These are phyloP conservation scores for Maccullochella peelii DNA, from an alignment of 2,113 vertebrate species.

Conservation along the genomic window DNA sequence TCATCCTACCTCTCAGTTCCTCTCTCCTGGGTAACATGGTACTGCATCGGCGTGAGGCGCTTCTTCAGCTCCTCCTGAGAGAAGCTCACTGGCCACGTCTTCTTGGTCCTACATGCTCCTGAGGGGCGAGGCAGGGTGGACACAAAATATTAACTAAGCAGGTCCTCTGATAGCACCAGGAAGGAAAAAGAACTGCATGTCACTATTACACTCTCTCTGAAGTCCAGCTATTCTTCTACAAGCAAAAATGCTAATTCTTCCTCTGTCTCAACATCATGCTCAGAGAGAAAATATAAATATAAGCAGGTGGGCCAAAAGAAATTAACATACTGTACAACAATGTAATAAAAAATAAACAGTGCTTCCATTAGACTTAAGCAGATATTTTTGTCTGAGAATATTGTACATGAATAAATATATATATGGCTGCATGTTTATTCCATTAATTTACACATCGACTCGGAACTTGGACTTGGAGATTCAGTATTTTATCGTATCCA, in stretches of 20 bases:
- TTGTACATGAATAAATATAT: not conserved
- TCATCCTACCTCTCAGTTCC: slow-evolving; percentile 93
- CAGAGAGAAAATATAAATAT: not conserved
- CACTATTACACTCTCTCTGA: not conserved
- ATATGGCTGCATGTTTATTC: not conserved
- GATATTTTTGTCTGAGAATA: not conserved
- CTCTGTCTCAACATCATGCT: not conserved
- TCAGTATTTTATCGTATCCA: not conserved
- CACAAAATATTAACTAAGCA: slow-evolving; percentile 53
- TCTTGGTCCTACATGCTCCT: slow-evolving; percentile 94
- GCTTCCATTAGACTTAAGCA: not conserved
- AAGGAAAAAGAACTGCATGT: not conserved
- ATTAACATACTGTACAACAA: not conserved
- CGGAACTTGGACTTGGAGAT: not conserved
- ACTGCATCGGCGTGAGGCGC: slow-evolving; percentile 93
- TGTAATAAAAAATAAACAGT: not conserved
- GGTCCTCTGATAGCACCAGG: not conserved
- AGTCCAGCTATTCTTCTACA: not conserved
- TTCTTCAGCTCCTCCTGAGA: slow-evolving; percentile 93
- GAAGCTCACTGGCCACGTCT: slow-evolving; percentile 92
- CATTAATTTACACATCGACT: not conserved
- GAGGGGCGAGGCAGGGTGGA: slow-evolving; percentile 48
- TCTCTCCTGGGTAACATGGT: slow-evolving; percentile 97
- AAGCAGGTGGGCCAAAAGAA: not conserved
- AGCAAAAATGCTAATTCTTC: not conserved